Base-by-base conservation (phyloP, 2,888 invertebrate species). In the Apantesis nais region DNA sequence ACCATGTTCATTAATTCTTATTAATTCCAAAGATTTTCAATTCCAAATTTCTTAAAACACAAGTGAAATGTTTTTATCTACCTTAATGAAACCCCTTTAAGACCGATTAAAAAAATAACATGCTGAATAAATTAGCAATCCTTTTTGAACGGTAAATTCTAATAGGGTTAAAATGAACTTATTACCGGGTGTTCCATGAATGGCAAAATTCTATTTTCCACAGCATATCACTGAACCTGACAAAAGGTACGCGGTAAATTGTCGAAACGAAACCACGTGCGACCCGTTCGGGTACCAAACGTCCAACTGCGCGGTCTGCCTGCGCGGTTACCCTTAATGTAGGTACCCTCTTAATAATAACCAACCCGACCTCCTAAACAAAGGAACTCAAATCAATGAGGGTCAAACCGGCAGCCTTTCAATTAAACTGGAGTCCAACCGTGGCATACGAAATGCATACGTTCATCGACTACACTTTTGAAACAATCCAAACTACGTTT, bases 381-480 rank as follows among this genome's bases (percentile, higher is more conserved):
- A 94, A 93, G 94, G 90, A 82, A 90, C 86, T 88, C 84, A 82
- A 90, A 93, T 92, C 92, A 92, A 93, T 93, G 92, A 90, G 86
- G 88, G 85, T 86, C 88, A 87, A 82, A 86, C 83, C 83, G 75
- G 74, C 79, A 78, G 82, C 79, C 81, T 82, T 79, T 83, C 78
- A 83, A 78, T 83, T 83, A 80, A 71, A 79, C 71, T 70, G 75
- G 69, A 74, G 79, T 74, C 82, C 77, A 80, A 78, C 78, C 77
- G 74, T 73, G 75, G 73, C 66, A 80, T 82, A 79, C 81, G 78
- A 78, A 87, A 87, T 87, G 79, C 84, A 83, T 78, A 86, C 84
- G 82, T 82, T 83, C 78, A 82, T 79, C 84, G 85, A 78, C 83
- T 85, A 83, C 84, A 87, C 86, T 89, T 88, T 87, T 89, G 86